Base-by-base conservation (phyloP, 2,113 vertebrate species). In the Cyprinodon brontotheroides region DNA sequence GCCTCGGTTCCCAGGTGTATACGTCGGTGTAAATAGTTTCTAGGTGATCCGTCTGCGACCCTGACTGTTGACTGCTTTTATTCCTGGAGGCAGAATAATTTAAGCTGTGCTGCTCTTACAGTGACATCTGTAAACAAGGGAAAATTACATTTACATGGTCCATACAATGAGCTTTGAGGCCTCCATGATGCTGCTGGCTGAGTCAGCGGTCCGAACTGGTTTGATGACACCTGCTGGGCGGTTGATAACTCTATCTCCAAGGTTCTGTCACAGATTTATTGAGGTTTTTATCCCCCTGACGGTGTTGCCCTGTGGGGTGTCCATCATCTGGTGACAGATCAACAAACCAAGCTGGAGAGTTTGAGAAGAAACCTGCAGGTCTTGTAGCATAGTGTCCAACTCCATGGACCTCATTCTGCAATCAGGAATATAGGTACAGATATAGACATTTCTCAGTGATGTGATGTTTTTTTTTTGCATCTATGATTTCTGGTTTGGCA, bases 151-250 rank as follows among this genome's bases (percentile, higher is more conserved):
- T 82, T 29, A 20, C 78, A 43, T 70, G 66, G 53, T 39, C 45
- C 53, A 29, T 74, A 74, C 68, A 69, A 78, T 17, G 20, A 0
- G 37, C 59, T 68, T 53, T 22, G 53, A 79, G 65, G 67, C 70
- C 61, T 37, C 48, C 2, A 65, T 12, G 63, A 73, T 29, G 8
- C 47, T 13, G 1, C 40, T 5, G 2, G 70, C 81, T 72, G 77
- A 86, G 10, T 90, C 83, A 75, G 79, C 79, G 60, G 70, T 73
- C 47, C 76, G 60, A 70, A 73, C 47, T 43, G 7, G 59, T 63
- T 77, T 2, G 0, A 11, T 66, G 77, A 84, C 72, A 63, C 70
- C 81, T 70, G 14, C 71, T 50, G 73, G 70, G 77, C 0, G 12
- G 67, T 39, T 80, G 66, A 81, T 81, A 71, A 61, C 64, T 79